A percentile compares a stretch with the other conserved stretches of the same genome.
Conservation (phyloP, 1,140 invertebrate genomes). For the Brachionus asplanchnoidis region DNA sequence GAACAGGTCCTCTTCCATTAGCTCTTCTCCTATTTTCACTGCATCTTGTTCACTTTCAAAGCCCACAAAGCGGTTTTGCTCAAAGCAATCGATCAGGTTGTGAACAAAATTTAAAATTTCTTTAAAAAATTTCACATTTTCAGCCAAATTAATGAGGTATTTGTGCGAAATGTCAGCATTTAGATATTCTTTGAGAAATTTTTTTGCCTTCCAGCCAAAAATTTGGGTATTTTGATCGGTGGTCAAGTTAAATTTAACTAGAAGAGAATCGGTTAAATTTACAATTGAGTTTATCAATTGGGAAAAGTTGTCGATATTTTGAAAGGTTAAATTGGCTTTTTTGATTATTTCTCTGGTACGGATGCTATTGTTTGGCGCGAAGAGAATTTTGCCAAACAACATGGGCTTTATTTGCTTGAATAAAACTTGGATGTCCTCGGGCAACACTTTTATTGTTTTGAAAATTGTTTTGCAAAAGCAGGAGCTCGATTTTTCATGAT, state of each 20-base stretch:
- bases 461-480: conserved; percentile 50
- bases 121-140: not conserved
- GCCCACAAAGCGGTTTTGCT: conserved; percentile 5
- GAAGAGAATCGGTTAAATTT: not conserved
- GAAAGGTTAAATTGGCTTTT: conserved; percentile 48
- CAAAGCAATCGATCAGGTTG: not conserved
- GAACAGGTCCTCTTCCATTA: conserved; percentile 2
- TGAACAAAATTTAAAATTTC: not conserved
- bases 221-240: not conserved
- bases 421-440: conserved; percentile 51
- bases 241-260: not conserved
- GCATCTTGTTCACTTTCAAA: conserved; percentile 4
- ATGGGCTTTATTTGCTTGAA: conserved; percentile 60
- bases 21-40: not conserved
- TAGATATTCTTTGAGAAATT: not conserved
- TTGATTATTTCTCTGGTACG: conserved; percentile 43
- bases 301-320: conserved; percentile 20
- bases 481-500: conserved; percentile 49
- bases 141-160: not conserved
- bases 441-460: conserved; percentile 43
- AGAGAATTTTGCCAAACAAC: conserved; percentile 59
- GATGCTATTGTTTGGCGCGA: conserved; percentile 56
- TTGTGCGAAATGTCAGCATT: not conserved
- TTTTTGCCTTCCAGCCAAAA: not conserved
- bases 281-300: not conserved